A percentile compares a stretch with the other conserved stretches of the same genome.
These are phyloP conservation scores for Redunca redunca DNA, from an alignment of 2,113 vertebrate species.

Conservation along the genomic window DNA sequence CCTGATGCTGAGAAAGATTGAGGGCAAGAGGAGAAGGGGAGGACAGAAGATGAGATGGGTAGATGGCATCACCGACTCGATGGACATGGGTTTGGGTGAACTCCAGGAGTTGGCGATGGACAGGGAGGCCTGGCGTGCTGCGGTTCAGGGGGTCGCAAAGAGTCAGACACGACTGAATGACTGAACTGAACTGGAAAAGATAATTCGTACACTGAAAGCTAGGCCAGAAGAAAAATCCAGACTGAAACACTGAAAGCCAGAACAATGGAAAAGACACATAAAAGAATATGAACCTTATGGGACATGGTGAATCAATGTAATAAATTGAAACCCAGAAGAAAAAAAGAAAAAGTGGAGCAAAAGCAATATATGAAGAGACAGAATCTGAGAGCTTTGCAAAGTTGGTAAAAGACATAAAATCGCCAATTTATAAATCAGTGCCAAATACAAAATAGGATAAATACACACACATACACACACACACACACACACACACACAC, in stretches of 20 bases:
- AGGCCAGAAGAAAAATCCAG: not conserved
- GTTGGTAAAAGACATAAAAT: not conserved
- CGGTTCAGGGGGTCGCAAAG: no score
- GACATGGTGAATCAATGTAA: not conserved
- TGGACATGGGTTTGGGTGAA: no score
- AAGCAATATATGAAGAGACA: not conserved
- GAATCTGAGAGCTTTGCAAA: not conserved
- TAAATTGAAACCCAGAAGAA: not conserved
- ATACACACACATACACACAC: not conserved
- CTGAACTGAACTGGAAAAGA: not conserved
- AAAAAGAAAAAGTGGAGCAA: not conserved
- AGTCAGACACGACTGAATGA: fast-evolving
- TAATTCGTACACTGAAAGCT: not conserved
- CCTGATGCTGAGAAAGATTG: no score
- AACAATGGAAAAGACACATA: not conserved
- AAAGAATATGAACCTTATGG: not conserved
- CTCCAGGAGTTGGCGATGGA: no score
- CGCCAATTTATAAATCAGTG: not conserved
- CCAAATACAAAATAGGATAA: not conserved
- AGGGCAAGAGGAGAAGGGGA: no score
- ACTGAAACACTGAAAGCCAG: not conserved
- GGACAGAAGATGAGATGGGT: no score
- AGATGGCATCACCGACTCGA: no score
- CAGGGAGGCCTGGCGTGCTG: no score
- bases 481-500: not conserved